A percentile compares a stretch with the other conserved stretches of the same genome.
phyloP scores from a whole-genome alignment of 1,140 invertebrate genomes.

The Nasonia giraulti region DNA sequence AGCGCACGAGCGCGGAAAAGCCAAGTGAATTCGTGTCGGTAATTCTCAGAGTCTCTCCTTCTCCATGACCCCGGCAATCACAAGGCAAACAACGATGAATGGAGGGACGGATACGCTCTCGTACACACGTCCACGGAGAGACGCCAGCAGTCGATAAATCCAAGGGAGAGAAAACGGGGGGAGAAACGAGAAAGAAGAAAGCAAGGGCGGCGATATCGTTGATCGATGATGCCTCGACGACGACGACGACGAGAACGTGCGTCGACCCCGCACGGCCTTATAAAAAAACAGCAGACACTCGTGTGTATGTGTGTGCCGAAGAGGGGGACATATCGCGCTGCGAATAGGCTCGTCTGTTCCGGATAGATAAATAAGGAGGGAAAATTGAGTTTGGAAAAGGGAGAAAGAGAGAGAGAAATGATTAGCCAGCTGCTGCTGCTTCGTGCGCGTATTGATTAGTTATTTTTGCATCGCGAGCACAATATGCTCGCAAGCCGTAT shows the following conservation, averaged over 20 bases:
- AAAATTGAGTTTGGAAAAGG: background rate
- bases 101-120: background rate
- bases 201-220: no score
- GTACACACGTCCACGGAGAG: background rate
- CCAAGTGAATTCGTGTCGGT: background rate
- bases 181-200: background rate
- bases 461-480: background rate
- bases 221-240: background rate
- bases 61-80: background rate
- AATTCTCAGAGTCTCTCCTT: background rate
- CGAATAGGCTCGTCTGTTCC: background rate
- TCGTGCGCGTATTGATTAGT: background rate
- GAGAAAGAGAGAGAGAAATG: no score
- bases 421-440: no score
- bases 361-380: slow-evolving; percentile 3
- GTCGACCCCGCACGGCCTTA: no score
- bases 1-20: background rate
- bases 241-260: background rate
- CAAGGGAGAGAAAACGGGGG: background rate
- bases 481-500: background rate
- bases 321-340: no score
- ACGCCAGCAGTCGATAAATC: slow-evolving; percentile 1
- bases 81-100: background rate
- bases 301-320: no score
- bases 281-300: slow-evolving; percentile 3